Percentiles rank a stretch among this genome's conserved stretches.
These are phyloP conservation scores for Vidua macroura DNA, from an alignment of 2,113 vertebrate species.

Conservation along the genomic window DNA sequence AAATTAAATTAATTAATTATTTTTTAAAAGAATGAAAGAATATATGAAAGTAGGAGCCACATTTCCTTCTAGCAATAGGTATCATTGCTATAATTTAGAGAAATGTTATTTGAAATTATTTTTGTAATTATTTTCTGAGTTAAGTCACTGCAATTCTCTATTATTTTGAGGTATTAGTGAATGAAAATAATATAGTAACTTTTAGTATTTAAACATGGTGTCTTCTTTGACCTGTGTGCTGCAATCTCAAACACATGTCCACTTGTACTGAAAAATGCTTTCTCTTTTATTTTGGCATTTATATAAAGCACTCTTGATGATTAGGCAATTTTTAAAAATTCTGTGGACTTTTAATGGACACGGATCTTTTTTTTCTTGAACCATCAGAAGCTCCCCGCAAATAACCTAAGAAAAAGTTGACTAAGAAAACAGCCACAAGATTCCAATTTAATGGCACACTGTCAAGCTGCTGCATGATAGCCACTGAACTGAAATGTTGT, in stretches of 20 bases:
- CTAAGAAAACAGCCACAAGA: background rate
- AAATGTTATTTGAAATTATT: background rate
- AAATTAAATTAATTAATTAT: background rate
- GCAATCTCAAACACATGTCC: background rate
- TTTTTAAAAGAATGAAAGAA: background rate
- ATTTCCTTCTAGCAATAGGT: background rate
- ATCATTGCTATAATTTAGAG: background rate
- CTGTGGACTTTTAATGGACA: background rate
- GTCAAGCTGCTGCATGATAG: background rate
- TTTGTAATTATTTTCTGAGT: background rate
- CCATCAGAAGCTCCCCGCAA: background rate
- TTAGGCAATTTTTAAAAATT: background rate
- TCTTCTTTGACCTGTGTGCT: background rate
- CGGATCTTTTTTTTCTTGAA: background rate
- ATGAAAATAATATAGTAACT: background rate
- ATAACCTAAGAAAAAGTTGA: background rate
- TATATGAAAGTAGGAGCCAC: background rate
- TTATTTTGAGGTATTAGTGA: background rate
- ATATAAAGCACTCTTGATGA: background rate
- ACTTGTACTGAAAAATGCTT: background rate
- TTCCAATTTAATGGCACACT: background rate
- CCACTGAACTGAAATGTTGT: background rate
- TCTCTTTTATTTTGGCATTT: background rate
- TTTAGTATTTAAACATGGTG: background rate
- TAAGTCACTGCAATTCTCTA: background rate